Conservation (phyloP, 1,140 invertebrate species). For the Elysia chlorotica region DNA sequence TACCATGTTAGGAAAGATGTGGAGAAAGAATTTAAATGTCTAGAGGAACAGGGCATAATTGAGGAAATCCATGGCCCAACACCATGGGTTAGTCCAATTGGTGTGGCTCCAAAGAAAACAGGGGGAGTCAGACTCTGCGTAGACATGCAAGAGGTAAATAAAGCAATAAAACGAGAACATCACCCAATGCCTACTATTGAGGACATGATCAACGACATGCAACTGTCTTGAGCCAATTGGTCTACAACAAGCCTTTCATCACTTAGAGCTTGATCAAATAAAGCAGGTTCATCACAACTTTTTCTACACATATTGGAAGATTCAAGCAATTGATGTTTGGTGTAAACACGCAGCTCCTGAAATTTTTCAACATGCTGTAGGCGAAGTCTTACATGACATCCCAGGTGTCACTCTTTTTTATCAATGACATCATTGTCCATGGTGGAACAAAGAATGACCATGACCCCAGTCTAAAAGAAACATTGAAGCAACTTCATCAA, state of each 20-base stretch:
- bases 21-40: constrained; percentile 13
- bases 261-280: constrained; percentile 23
- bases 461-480: constrained; percentile 5
- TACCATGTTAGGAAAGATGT: constrained; percentile 14
- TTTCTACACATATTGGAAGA: constrained; percentile 32
- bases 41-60: not conserved
- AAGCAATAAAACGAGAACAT: constrained; percentile 32
- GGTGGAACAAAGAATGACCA: constrained; percentile 26
- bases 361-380: constrained; percentile 29
- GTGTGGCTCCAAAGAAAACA: constrained; percentile 27
- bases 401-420: constrained; percentile 25
- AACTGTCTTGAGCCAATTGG: constrained; percentile 30
- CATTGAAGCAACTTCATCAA: constrained; percentile 14
- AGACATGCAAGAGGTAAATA: constrained; percentile 39
- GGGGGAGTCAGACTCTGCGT: constrained; percentile 31
- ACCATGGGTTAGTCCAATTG: constrained; percentile 45
- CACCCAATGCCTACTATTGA: constrained; percentile 43
- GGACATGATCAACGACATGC: constrained; percentile 36
- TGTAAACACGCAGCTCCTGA: constrained; percentile 28
- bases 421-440: constrained; percentile 40
- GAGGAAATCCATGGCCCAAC: constrained; percentile 39
- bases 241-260: constrained; percentile 30
- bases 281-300: constrained; percentile 32
- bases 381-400: constrained; percentile 19
- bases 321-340: constrained; percentile 39